These are phyloP conservation scores for Drosophila atroscutellata DNA, from an alignment of 2,888 invertebrate genomes.

Conservation along the genomic window DNA sequence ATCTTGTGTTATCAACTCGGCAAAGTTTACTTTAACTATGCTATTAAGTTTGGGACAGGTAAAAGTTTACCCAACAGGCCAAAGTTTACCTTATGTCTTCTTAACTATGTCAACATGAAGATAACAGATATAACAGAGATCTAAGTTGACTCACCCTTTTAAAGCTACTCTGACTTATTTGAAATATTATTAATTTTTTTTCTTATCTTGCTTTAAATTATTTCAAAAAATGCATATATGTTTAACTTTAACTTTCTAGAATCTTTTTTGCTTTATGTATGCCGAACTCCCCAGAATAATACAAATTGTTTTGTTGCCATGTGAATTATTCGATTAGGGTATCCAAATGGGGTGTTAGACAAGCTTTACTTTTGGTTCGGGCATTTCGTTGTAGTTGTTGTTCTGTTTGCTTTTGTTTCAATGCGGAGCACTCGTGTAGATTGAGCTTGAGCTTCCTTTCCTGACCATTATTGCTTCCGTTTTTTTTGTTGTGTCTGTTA, in stretches of 20 bases:
- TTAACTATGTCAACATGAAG: background rate
- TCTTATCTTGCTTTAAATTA: background rate
- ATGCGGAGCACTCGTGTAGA: constrained; percentile 41
- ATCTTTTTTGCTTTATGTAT: background rate
- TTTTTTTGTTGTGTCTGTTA: constrained; percentile 37
- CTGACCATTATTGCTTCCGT: constrained; percentile 65
- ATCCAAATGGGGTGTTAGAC: constrained; percentile 13
- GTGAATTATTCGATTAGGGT: constrained; percentile 10
- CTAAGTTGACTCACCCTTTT: background rate
- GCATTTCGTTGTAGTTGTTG: constrained; percentile 5
- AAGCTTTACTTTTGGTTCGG: constrained; percentile 6
- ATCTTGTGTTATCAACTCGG: constrained; percentile 8
- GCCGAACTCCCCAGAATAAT: background rate
- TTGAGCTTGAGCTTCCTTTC: constrained; percentile 52
- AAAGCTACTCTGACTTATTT: background rate
- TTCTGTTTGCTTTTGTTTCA: constrained; percentile 10
- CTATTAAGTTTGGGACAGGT: background rate
- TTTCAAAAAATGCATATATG: background rate
- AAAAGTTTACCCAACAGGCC: background rate
- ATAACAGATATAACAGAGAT: background rate
- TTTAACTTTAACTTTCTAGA: background rate
- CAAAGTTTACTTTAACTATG: constrained; percentile 8
- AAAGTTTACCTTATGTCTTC: background rate
- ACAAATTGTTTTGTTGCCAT: background rate
- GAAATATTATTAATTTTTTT: background rate